Evolutionary conservation across 37 sponge, comb jelly and placozoan genomes (phyloP).

Genomic region (Agelas oroides): DNA sequence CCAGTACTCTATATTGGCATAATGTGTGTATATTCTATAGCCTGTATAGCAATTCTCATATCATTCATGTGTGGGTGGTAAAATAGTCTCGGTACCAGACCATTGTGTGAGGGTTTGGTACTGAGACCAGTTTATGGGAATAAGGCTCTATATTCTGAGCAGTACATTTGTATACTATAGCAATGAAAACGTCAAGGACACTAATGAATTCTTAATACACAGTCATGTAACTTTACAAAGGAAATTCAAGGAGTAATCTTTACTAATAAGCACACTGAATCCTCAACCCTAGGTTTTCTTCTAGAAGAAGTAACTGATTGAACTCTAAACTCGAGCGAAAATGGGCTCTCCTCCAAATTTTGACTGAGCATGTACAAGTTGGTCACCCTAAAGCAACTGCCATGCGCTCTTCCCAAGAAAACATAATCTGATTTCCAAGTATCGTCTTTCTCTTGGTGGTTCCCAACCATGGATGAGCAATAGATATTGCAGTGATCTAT

Average conservation of each 20-base stretch:
- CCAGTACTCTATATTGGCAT: too few relatives aligned
- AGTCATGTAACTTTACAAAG: too few relatives aligned
- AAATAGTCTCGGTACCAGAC: too few relatives aligned
- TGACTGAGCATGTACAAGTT: constrained; percentile 24
- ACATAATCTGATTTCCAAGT: constrained; percentile 38
- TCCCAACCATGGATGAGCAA: background rate
- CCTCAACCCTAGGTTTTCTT: constrained; percentile 15
- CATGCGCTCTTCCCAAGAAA: constrained; percentile 44
- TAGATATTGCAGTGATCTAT: constrained; percentile 76
- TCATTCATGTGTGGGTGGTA: too few relatives aligned
- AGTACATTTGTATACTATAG: too few relatives aligned
- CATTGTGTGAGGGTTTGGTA: too few relatives aligned
- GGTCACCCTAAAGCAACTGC: constrained; percentile 7
- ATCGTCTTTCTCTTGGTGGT: background rate
- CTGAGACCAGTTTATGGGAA: too few relatives aligned
- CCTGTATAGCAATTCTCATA: too few relatives aligned
- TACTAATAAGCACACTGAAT: constrained; percentile 15
- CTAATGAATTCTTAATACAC: too few relatives aligned
- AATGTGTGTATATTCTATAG: too few relatives aligned
- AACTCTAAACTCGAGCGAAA: constrained; percentile 24
- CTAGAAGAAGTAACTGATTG: constrained; percentile 48
- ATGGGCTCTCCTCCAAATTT: background rate
- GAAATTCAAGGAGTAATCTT: background rate
- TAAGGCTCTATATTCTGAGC: too few relatives aligned
- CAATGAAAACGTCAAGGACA: too few relatives aligned